Evolutionary conservation across 1,140 invertebrate genomes (phyloP).

Genomic region (Branchinecta lynchi): DNA sequence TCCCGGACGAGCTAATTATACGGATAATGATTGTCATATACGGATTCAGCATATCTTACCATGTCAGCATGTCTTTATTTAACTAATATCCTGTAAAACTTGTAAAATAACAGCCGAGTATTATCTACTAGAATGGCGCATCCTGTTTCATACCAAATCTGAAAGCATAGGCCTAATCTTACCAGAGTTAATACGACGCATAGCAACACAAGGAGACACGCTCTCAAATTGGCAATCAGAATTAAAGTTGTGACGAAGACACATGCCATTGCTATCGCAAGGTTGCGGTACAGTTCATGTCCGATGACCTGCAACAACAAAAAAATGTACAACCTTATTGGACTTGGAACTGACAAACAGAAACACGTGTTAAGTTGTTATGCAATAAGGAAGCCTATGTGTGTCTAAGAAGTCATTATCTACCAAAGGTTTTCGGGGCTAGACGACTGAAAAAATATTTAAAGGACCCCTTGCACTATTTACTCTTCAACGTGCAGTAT

Average conservation of each 20-base stretch:
- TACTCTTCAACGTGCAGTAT: too few relatives aligned
- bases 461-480: too few relatives aligned
- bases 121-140: too few relatives aligned
- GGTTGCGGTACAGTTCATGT: slow-evolving; percentile 57
- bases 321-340: background rate
- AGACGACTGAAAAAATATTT: too few relatives aligned
- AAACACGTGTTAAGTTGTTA: slow-evolving; percentile 10
- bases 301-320: slow-evolving; percentile 40
- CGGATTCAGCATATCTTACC: too few relatives aligned
- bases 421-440: too few relatives aligned
- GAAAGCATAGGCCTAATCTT: slow-evolving; percentile 11
- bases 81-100: too few relatives aligned
- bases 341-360: background rate
- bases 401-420: background rate
- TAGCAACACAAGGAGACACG: slow-evolving; percentile 57
- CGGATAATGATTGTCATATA: too few relatives aligned
- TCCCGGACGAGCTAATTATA: too few relatives aligned
- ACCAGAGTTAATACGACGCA: slow-evolving; percentile 59
- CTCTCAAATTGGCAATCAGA: slow-evolving; percentile 60
- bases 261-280: slow-evolving; percentile 55
- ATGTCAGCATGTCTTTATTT: too few relatives aligned
- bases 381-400: background rate
- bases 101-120: too few relatives aligned
- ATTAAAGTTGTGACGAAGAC: slow-evolving; percentile 63
- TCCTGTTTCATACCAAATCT: too few relatives aligned